Base-by-base conservation (phyloP, 2,888 invertebrate species). In the Trachelus tabidus region DNA sequence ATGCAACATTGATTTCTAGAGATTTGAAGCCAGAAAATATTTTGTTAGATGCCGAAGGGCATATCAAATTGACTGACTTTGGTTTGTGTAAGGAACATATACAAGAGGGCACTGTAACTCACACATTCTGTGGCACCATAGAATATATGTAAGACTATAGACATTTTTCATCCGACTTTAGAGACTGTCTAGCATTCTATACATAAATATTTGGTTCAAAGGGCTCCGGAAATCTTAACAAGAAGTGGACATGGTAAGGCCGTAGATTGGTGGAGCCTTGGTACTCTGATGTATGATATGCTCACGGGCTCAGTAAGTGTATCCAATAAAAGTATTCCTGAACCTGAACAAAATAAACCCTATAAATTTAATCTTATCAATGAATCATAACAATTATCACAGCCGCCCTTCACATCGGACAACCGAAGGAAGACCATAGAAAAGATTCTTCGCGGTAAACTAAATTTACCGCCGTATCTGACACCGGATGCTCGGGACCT, bases 231-330 rank as follows among this genome's bases (percentile, higher is more conserved):
- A 94, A 99, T 99, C 90, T 93, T 99, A 88, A 98, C 97, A 82
- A 94, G 99, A 90, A 97, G 96, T 92, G 99, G 99, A 68, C 99
- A 99, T 93, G 98, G 98, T 33, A 99, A 98, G 94, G 98, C 99
- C 71, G 99, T 99, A 1, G 99, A 99, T 92, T 99, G 99, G 99
- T 99, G 99, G 99, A 98, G 98, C 88, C 94, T 99, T 81, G 99
- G 99, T 85, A 99, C 99, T 82, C 94, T 99, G 82, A 97, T 98
- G 96, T 99, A 97, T 91, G 99, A 99, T 90, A 99, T 99, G 99
- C 93, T 99, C 81, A 99, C 99, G 87, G 99, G 99, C 87, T 96
- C 97, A 92, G 97, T 97, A 93, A 93, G 94, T 93, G 80, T 80
- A 33, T 34, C 40, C 33, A 3, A 30, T 68, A 56, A 56, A 23